Percentiles rank a stretch among this genome's conserved stretches.
phyloP scores from a whole-genome alignment of 2,888 invertebrate species.

The Priocnemis perturbator region DNA sequence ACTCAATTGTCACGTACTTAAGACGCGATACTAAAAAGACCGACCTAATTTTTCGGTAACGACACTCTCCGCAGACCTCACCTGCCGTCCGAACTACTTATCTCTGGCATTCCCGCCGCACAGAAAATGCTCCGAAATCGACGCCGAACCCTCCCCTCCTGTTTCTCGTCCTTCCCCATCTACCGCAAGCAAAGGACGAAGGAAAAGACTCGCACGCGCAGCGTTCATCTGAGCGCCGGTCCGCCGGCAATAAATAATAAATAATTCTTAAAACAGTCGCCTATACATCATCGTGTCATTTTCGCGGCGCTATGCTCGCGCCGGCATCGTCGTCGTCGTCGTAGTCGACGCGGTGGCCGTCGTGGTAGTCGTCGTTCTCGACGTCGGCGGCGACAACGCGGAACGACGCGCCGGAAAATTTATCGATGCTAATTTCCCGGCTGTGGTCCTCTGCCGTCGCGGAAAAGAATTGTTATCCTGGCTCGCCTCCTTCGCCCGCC shows the following conservation, averaged over 20 bases:
- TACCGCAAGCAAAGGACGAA: no score
- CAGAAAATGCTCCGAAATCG: no score
- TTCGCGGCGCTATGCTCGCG: conserved; percentile 64
- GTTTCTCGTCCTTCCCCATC: no score
- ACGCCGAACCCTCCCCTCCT: no score
- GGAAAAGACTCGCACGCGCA: not conserved
- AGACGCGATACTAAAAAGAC: no score
- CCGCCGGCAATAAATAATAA: conserved; percentile 71
- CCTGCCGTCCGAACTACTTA: no score
- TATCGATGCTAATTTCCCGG: conserved; percentile 75
- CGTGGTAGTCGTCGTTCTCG: conserved; percentile 48
- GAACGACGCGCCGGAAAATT: conserved; percentile 70
- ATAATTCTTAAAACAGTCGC: conserved; percentile 74
- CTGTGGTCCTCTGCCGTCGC: conserved; percentile 62
- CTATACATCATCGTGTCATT: conserved; percentile 74
- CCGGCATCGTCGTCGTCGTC: conserved; percentile 36
- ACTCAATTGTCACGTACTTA: no score
- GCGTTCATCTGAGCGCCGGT: not conserved
- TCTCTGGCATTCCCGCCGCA: no score
- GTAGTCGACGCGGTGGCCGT: conserved; percentile 41
- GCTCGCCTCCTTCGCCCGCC: conserved; percentile 40
- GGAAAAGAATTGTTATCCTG: conserved; percentile 67
- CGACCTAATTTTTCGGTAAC: no score
- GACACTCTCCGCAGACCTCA: no score
- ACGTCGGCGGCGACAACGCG: conserved; percentile 58